Percentiles rank a stretch among this genome's conserved stretches.
Evolutionary conservation across 2,113 vertebrate genomes (phyloP).

Genomic region (Pomatostomus ruficeps): DNA sequence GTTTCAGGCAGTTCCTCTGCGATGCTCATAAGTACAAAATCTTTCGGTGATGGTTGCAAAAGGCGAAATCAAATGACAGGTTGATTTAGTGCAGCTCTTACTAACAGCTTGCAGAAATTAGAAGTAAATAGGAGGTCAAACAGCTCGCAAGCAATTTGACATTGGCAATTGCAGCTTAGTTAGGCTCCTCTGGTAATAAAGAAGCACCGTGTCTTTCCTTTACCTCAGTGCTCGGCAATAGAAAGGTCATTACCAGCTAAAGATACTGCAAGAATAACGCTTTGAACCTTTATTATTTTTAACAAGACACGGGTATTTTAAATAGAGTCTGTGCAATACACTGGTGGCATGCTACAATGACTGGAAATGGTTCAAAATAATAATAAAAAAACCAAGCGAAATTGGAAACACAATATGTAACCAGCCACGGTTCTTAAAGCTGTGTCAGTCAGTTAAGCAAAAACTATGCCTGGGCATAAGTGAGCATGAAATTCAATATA

Average conservation of each 20-base stretch:
- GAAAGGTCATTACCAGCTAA: constrained; percentile 35
- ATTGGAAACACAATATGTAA: background rate
- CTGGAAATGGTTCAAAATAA: background rate
- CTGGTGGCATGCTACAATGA: background rate
- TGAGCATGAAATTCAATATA: background rate
- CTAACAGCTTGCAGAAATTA: constrained; percentile 67
- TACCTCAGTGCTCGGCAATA: background rate
- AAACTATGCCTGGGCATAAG: background rate
- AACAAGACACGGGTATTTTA: background rate
- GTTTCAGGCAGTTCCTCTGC: constrained; percentile 8
- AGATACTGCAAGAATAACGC: background rate
- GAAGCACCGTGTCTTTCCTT: background rate
- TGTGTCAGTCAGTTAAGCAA: background rate
- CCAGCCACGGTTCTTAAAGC: background rate
- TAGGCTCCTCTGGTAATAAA: constrained; percentile 59
- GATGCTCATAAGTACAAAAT: constrained; percentile 38
- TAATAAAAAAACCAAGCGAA: background rate
- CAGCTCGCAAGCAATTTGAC: constrained; percentile 56
- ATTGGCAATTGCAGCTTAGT: constrained; percentile 60
- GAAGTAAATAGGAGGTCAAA: constrained; percentile 70
- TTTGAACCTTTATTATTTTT: constrained; percentile 23
- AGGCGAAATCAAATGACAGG: constrained; percentile 57
- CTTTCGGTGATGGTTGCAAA: background rate
- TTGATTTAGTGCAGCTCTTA: constrained; percentile 65
- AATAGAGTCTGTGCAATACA: background rate